These are phyloP conservation scores for Atta cephalotes DNA, from an alignment of 1,140 invertebrate genomes.

Conservation along the genomic window DNA sequence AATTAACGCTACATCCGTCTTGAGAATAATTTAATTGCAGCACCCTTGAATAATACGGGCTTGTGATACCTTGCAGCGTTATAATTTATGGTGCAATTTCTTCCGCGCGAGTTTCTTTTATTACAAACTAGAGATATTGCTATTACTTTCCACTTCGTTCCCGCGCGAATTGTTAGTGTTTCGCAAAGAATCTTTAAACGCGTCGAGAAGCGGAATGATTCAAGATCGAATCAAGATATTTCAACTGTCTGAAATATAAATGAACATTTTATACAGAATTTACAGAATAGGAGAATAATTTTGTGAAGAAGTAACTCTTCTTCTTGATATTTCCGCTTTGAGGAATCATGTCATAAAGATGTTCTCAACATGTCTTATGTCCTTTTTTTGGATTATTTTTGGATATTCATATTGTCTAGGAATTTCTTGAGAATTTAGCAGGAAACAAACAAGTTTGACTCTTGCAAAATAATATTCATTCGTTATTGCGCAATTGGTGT, in stretches of 20 bases:
- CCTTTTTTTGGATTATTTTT: no score
- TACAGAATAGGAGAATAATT: not conserved
- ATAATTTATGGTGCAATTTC: conserved; percentile 45
- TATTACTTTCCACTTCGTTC: conserved; percentile 38
- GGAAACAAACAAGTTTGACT: conserved; percentile 1
- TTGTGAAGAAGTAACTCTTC: not conserved
- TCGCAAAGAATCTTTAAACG: not conserved
- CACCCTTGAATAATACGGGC: conserved; percentile 24
- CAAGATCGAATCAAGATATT: not conserved
- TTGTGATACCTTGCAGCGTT: not conserved
- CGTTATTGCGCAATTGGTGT: conserved; percentile 32
- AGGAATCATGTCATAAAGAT: no score
- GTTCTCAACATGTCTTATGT: no score
- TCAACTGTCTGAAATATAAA: not conserved
- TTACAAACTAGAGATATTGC: not conserved
- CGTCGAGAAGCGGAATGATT: conserved; percentile 14
- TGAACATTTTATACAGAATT: not conserved
- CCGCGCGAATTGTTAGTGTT: not conserved
- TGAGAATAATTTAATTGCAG: conserved; percentile 26
- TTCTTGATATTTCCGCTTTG: not conserved
- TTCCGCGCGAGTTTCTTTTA: conserved; percentile 24
- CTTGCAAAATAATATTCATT: not conserved
- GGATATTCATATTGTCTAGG: no score
- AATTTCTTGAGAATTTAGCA: conserved; percentile 1
- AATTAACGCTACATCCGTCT: conserved; percentile 40